A percentile compares a stretch with the other conserved stretches of the same genome.
Conservation (phyloP, 2,888 invertebrate genomes). For the Lasioglossum villosulum region DNA sequence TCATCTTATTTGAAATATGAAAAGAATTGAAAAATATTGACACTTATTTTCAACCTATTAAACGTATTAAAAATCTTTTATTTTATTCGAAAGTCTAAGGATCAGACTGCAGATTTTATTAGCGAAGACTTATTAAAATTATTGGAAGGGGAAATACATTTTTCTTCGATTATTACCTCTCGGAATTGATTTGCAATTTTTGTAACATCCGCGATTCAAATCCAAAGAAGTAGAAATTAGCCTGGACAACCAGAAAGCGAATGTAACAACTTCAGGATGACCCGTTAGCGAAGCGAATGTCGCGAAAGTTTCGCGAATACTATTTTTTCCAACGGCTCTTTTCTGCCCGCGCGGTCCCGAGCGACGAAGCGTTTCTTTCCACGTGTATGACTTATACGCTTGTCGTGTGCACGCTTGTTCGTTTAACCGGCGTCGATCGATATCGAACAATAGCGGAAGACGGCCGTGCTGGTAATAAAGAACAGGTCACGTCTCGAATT, state of each 20-base stretch:
- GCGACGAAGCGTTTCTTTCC: neutral
- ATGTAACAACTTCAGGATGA: neutral
- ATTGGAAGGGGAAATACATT: neutral
- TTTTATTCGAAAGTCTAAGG: no score
- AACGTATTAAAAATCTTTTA: no score
- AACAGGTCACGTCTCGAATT: constrained; percentile 25
- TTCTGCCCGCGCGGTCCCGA: neutral
- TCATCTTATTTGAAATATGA: no score
- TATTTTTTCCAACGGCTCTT: neutral
- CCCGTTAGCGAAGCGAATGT: neutral
- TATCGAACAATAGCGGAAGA: constrained; percentile 35
- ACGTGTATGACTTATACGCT: neutral
- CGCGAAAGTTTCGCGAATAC: neutral
- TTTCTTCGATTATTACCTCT: neutral
- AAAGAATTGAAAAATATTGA: no score
- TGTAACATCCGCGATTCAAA: neutral
- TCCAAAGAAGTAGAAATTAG: neutral
- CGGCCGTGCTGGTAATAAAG: constrained; percentile 11
- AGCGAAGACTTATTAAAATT: neutral
- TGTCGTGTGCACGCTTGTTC: neutral
- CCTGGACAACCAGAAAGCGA: neutral
- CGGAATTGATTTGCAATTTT: neutral
- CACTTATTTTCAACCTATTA: no score
- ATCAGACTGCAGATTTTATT: no score
- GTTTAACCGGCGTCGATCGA: constrained; percentile 22